phyloP scores from a whole-genome alignment of 2,113 vertebrate species.

The Channa argus region DNA sequence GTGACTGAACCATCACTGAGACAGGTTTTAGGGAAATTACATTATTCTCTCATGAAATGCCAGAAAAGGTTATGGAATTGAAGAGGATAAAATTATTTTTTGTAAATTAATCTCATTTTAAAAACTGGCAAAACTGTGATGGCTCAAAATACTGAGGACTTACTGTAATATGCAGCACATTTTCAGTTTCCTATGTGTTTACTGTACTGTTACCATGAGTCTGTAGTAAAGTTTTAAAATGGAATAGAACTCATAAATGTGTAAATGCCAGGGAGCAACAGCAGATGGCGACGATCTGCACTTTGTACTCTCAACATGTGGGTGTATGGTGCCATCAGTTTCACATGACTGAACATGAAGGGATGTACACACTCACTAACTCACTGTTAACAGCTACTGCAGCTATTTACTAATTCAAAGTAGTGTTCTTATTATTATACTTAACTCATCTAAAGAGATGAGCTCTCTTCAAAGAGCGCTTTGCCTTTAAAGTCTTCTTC shows the following conservation, averaged over 20 bases:
- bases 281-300: slow-evolving; percentile 9
- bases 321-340: background rate
- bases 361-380: background rate
- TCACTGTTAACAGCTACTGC: slow-evolving; percentile 12
- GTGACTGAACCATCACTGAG: no score
- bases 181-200: background rate
- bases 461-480: slow-evolving; percentile 15
- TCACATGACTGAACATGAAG: slow-evolving; percentile 7
- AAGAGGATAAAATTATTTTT: no score
- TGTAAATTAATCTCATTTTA: no score
- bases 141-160: background rate
- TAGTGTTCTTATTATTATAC: background rate
- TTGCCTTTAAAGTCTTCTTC: slow-evolving; percentile 39
- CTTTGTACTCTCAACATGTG: background rate
- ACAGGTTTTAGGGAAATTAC: no score
- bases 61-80: no score
- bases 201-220: background rate
- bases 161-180: background rate
- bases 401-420: slow-evolving; percentile 18
- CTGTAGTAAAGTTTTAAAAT: background rate
- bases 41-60: no score
- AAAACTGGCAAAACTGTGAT: background rate
- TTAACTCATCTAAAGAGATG: no score
- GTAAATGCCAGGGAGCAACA: slow-evolving; percentile 30
- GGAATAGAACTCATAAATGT: background rate